Percentiles rank a stretch among this genome's conserved stretches.
phyloP scores from a whole-genome alignment of 2,888 invertebrate species.

The Chaetogeoica ovagalla region DNA sequence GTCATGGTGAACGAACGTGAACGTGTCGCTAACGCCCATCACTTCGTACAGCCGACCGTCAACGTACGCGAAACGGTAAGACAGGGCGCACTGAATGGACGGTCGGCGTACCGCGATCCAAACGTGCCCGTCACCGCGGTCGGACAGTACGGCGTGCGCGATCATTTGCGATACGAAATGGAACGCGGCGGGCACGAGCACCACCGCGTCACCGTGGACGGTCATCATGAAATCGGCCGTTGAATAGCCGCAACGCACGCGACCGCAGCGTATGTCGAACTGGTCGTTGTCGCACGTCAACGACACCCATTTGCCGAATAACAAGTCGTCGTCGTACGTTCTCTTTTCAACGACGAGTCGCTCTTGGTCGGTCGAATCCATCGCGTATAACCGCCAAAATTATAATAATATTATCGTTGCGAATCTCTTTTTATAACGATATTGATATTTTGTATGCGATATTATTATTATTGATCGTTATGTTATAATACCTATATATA shows the following conservation, averaged over 20 bases:
- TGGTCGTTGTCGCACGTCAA: neutral
- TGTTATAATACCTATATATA: too few species aligned
- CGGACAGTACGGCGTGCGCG: constrained; percentile 6
- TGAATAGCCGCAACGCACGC: neutral
- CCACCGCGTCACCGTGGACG: neutral
- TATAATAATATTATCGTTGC: too few species aligned
- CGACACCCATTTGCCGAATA: constrained; percentile 20
- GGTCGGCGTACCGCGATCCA: constrained; percentile 3
- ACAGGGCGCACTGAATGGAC: constrained; percentile 7
- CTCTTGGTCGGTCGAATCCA: neutral
- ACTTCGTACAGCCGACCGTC: constrained; percentile 15
- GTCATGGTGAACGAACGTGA: constrained; percentile 17
- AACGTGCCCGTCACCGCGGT: neutral
- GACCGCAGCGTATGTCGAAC: constrained; percentile 21
- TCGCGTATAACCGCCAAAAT: neutral
- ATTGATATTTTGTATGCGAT: too few species aligned
- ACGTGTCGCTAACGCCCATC: constrained; percentile 21
- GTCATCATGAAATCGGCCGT: constrained; percentile 3
- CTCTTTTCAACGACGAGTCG: too few species aligned
- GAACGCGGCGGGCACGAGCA: constrained; percentile 30
- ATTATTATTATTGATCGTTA: too few species aligned
- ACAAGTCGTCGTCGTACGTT: neutral
- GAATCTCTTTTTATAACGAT: too few species aligned
- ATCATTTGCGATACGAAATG: constrained; percentile 30
- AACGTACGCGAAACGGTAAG: constrained; percentile 36